phyloP scores from a whole-genome alignment of 1,140 invertebrate genomes.

The Drosophila ercepeae region DNA sequence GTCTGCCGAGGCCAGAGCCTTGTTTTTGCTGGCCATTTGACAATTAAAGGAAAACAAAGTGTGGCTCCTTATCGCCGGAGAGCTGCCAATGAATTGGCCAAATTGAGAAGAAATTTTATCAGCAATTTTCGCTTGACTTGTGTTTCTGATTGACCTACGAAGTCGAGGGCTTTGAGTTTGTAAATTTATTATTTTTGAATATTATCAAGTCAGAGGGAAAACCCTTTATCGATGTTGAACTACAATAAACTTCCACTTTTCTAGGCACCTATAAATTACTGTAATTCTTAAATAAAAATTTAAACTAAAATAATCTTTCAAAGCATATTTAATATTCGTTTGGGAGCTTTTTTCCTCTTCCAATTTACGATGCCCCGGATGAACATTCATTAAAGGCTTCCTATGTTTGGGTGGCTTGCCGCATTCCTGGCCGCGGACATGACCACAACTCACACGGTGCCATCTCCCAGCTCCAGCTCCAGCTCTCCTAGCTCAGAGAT shows the following conservation, averaged over 20 bases:
- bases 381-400: conserved; percentile 76
- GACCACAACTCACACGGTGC: conserved; percentile 66
- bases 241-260: too few species aligned
- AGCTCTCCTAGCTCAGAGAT: neutral
- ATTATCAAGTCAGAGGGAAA: too few species aligned
- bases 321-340: conserved; percentile 21
- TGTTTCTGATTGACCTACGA: neutral
- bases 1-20: conserved; percentile 50
- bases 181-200: too few species aligned
- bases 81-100: conserved; percentile 45
- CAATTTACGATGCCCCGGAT: conserved; percentile 57
- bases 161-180: neutral
- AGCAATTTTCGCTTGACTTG: conserved; percentile 21
- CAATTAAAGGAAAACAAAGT: conserved; percentile 74
- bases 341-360: conserved; percentile 10
- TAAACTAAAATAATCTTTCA: neutral
- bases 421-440: conserved; percentile 69
- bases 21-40: conserved; percentile 62
- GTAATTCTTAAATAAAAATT: too few species aligned
- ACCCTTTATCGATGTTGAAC: too few species aligned
- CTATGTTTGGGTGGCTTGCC: conserved; percentile 73
- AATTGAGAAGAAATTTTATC: conserved; percentile 44
- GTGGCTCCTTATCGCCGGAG: conserved; percentile 57
- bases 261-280: too few species aligned
- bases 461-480: conserved; percentile 11